Evolutionary conservation across 2,888 invertebrate genomes (phyloP), one percentile per base, ranked within the genome.

Genomic region (Aleiodes alternator): DNA sequence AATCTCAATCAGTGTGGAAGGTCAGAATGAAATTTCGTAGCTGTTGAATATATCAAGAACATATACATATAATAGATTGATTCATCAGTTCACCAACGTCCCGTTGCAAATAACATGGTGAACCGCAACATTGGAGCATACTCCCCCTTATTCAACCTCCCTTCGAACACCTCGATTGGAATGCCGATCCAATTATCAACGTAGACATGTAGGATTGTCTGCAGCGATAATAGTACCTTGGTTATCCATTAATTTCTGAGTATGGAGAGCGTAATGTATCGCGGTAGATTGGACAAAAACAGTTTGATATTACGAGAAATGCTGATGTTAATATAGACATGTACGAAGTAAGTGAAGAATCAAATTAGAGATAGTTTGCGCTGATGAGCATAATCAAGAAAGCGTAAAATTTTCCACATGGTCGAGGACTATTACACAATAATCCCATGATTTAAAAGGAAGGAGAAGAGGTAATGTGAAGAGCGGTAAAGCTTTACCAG

Each of bases 171-270:
- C 76, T 70, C 81, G 82, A 84, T 84, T 83, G 82, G 82, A 82
- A 80, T 81, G 69, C 72, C 76, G 80, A 78, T 81, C 79, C 79
- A 78, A 78, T 78, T 79, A 79, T 69, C 78, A 72, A 31, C 77
- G 77, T 76, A 79, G 79, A 79, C 77, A 78, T 76, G 34, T 59
- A 73, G 78, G 77, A 76, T 79, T 82, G 78, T 80, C 79, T 76
- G 79, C 76, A 80, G 73, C 57, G 66, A 71, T 79, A 79, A 79
- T 77, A 74, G 79, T 61, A 64, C 77, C 78, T 79, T 76, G 81
- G 72, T 78, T 79, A 79, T 81, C 81, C 77, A 83, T 84, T 82
- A 84, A 83, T 83, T 80, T 81, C 81, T 81, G 77, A 71, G 78
- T 78, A 59, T 43, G 38, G 64, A 64, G 23, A 64, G 11, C 9